These are phyloP conservation scores for Butastur rufipennis DNA, from an alignment of 2,113 vertebrate genomes.

Conservation along the genomic window DNA sequence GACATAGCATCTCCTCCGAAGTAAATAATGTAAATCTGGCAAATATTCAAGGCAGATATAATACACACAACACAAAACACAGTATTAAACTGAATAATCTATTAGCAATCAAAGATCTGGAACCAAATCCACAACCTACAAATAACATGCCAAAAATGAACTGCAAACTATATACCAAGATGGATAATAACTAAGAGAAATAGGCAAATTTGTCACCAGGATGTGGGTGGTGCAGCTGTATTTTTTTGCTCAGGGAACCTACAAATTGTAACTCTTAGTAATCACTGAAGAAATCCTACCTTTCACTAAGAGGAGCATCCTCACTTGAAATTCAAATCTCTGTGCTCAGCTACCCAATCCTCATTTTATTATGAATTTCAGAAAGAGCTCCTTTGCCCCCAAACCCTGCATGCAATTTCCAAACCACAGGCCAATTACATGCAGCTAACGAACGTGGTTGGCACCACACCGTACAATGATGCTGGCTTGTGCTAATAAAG, in stretches of 20 bases:
- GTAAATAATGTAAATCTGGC: not conserved
- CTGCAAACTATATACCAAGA: not conserved
- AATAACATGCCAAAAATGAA: not conserved
- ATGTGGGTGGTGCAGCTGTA: not conserved
- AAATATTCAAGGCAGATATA: not conserved
- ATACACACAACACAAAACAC: not conserved
- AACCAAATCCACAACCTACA: not conserved
- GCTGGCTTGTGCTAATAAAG: not conserved
- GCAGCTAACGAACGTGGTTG: accelerated
- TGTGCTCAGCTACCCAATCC: not conserved
- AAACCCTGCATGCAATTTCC: not conserved
- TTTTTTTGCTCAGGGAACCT: not conserved
- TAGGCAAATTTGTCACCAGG: not conserved
- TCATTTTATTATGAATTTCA: not conserved
- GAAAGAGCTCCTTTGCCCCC: not conserved
- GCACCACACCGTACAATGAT: not conserved
- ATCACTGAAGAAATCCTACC: not conserved
- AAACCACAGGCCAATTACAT: not conserved
- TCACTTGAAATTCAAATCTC: not conserved
- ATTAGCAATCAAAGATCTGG: not conserved
- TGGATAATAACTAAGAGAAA: not conserved
- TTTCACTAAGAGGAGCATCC: not conserved
- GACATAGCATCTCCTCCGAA: not conserved
- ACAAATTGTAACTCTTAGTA: not conserved
- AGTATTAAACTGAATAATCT: not conserved